Conservation (phyloP, 2,113 vertebrate species). For the Helogale parvula region DNA sequence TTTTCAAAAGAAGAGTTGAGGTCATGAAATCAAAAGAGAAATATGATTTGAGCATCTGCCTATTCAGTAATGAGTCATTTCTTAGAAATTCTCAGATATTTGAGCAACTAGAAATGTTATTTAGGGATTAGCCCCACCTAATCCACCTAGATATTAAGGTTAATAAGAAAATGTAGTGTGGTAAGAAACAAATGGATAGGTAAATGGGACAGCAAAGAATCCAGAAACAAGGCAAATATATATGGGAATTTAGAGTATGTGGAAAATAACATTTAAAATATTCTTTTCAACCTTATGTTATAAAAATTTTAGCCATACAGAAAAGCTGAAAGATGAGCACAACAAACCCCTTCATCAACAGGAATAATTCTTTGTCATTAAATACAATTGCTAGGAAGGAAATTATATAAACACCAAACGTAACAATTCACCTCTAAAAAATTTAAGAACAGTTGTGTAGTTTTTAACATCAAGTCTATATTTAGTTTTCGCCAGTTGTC, state of each 20-base stretch:
- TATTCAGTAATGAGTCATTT: constrained; percentile 12
- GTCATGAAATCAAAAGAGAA: constrained; percentile 18
- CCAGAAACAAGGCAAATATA: not conserved
- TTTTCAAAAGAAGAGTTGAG: constrained; percentile 21
- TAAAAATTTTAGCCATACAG: not conserved
- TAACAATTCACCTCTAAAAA: constrained; percentile 22
- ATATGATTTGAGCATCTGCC: not conserved
- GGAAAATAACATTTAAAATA: constrained; percentile 4
- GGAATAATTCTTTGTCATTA: not conserved
- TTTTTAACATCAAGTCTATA: not conserved
- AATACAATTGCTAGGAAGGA: not conserved
- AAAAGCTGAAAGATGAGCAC: not conserved
- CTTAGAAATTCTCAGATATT: constrained; percentile 20
- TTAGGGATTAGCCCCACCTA: not conserved
- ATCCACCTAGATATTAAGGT: not conserved
- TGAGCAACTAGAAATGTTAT: not conserved
- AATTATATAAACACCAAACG: not conserved
- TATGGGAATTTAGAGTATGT: not conserved
- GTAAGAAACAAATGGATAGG: not conserved
- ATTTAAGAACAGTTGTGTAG: not conserved
- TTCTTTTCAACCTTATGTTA: not conserved
- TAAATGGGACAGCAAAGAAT: not conserved
- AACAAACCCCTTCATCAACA: not conserved
- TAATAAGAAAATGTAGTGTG: not conserved
- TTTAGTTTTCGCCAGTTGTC: constrained; percentile 2